Evolutionary conservation across 2,888 invertebrate species (phyloP), one percentile per base, ranked within the genome.

Genomic region (Philereme transversata): DNA sequence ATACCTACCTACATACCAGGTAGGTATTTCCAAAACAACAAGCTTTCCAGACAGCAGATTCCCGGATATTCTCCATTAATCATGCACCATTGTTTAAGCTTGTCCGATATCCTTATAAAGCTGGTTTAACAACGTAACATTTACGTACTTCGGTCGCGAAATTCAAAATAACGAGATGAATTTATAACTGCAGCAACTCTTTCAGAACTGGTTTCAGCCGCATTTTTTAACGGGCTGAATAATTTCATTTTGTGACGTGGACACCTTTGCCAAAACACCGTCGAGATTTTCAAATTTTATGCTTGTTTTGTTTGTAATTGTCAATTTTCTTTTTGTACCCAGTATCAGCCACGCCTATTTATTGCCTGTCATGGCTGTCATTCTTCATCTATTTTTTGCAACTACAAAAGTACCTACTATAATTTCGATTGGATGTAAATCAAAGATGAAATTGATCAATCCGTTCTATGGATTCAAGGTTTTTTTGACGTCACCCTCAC

Each of bases 381-480:
- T 72, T 63, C 57, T 59, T 67, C 67, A 55, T 57, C 47, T 57
- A 33, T 62, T 72, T 66, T 67, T 72, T 69, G 73, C 66, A 66
- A 64, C 68, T 79, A 81, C 22, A 22, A 22, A 22, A 3, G 22
- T 22, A 22, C 22, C 22, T 52, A 66, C 63, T 73, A 72, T 0
- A 69, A 72, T 78, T 80, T 82, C 76, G 75, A 84, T 82, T 79
- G 77, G 81, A 82, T 78, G 76, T 78, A 79, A 82, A 81, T 82
- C 78, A 78, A 70, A 77, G 77, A 79, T 79, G 77, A 80, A 82
- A 79, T 82, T 76, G 78, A 79, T 81, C 77, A 73, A 76, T 77
- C 73, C 74, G 65, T 69, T 72, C 71, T 67, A 62, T 68, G 64
- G 22, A 61, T 45, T 71, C 78, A 79, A 79, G 82, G 82, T 75